A percentile compares a stretch with the other conserved stretches of the same genome.
Conservation (phyloP, 2,113 vertebrate genomes). For the Leptocoma aspasia region DNA sequence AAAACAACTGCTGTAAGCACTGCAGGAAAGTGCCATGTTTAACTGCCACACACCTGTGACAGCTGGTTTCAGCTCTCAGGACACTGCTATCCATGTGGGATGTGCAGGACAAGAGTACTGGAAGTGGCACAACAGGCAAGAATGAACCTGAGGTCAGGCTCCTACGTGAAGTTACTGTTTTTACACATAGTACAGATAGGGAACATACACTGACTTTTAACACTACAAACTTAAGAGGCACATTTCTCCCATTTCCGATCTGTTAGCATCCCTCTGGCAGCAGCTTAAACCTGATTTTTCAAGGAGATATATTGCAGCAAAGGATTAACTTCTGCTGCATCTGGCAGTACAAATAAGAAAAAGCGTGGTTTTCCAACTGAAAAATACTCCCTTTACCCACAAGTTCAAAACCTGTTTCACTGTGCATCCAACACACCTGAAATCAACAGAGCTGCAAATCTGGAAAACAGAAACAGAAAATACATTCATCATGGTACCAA, state of each 20-base stretch:
- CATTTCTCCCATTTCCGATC: neutral
- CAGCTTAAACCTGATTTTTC: neutral
- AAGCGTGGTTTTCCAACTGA: neutral
- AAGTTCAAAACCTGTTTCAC: neutral
- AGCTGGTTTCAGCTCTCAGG: neutral
- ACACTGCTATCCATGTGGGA: neutral
- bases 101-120: neutral
- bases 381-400: neutral
- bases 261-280: neutral
- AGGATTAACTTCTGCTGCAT: neutral
- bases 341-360: neutral
- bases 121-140: neutral
- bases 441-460: neutral
- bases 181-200: neutral
- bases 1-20: neutral
- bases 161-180: neutral
- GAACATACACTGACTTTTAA: neutral
- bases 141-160: accelerated
- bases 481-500: neutral
- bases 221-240: neutral
- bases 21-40: neutral
- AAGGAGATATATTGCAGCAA: neutral
- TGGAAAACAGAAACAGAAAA: neutral
- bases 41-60: neutral
- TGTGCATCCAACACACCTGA: neutral